Conservation (phyloP, 2,888 invertebrate species). For the Heliconius erato region DNA sequence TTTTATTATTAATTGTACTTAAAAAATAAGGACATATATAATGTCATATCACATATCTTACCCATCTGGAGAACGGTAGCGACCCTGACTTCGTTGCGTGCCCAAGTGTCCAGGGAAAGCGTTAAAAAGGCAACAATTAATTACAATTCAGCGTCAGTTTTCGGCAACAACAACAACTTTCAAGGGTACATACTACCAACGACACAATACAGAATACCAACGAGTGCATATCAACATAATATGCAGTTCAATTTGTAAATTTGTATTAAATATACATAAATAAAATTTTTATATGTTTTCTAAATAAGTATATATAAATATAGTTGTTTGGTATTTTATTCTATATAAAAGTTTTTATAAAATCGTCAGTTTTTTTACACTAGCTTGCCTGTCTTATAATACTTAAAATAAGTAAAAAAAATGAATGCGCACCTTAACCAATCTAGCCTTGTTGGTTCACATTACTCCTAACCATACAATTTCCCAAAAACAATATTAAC, state of each 20-base stretch:
- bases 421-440: no score
- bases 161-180: slow-evolving; percentile 47
- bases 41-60: slow-evolving; percentile 70
- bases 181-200: slow-evolving; percentile 26
- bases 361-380: no score
- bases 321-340: not conserved
- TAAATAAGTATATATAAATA: not conserved
- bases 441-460: no score
- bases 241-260: not conserved
- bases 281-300: no score
- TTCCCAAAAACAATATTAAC: slow-evolving; percentile 32
- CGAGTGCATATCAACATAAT: not conserved
- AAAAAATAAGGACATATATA: not conserved
- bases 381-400: no score
- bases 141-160: slow-evolving; percentile 79
- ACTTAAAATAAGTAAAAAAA: no score
- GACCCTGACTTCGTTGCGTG: slow-evolving; percentile 88
- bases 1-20: not conserved
- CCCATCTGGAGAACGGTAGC: slow-evolving; percentile 90
- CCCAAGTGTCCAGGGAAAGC: slow-evolving; percentile 80
- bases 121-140: slow-evolving; percentile 85
- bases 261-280: not conserved
- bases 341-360: no score
- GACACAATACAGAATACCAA: slow-evolving; percentile 12
- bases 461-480: not conserved